Evolutionary conservation across 2,113 vertebrate genomes (phyloP).

Genomic region (Myotis yumanensis): DNA sequence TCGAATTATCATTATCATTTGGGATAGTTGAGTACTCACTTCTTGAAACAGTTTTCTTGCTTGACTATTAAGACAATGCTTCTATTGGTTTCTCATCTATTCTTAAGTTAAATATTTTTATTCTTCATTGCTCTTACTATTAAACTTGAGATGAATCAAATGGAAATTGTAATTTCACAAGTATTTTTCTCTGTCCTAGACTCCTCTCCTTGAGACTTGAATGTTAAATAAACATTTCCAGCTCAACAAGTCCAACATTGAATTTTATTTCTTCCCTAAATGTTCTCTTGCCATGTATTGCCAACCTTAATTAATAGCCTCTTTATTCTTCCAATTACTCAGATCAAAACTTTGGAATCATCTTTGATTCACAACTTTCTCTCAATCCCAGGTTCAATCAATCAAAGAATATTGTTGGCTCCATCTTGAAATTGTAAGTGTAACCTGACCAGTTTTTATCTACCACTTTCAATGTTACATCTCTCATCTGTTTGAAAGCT

Average conservation of each 20-base stretch:
- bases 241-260: neutral
- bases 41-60: neutral
- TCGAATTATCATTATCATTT: neutral
- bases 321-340: neutral
- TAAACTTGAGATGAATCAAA: neutral
- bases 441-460: neutral
- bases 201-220: neutral
- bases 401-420: neutral
- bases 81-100: neutral
- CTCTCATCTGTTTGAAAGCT: neutral
- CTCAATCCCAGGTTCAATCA: neutral
- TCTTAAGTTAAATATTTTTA: neutral
- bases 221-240: neutral
- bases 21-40: neutral
- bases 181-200: neutral
- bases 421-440: neutral
- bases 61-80: neutral
- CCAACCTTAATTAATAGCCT: neutral
- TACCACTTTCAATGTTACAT: neutral
- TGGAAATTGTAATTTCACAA: neutral
- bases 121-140: neutral
- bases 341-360: neutral
- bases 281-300: neutral
- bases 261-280: neutral
- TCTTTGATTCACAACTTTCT: neutral